A percentile compares a stretch with the other conserved stretches of the same genome.
phyloP scores from a whole-genome alignment of 37 sponge, comb jelly and placozoan species.

The Aphrocallistes beatrix region DNA sequence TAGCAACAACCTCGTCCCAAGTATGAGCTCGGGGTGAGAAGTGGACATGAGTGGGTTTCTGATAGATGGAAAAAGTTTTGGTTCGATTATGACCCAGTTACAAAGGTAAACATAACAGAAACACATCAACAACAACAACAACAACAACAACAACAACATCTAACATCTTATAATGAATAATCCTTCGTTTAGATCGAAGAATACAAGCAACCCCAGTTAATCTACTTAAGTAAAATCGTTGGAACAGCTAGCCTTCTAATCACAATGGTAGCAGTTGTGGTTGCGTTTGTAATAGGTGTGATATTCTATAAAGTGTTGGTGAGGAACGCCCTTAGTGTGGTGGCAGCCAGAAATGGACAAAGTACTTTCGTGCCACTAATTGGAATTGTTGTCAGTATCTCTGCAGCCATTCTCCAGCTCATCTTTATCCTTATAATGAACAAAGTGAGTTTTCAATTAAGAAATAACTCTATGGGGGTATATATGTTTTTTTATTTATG shows the following conservation, averaged over 20 bases:
- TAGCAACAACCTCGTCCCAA: constrained; percentile 65
- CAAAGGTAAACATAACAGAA: neutral
- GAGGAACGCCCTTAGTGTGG: neutral
- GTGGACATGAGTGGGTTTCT: constrained; percentile 24
- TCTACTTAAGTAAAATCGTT: neutral
- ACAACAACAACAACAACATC: neutral
- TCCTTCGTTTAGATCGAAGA: neutral
- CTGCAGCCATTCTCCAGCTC: constrained; percentile 70
- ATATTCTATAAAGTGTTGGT: constrained; percentile 18
- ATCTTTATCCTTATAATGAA: constrained; percentile 69
- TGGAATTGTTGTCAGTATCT: constrained; percentile 53
- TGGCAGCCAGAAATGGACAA: constrained; percentile 24
- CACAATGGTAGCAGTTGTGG: neutral
- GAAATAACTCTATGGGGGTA: no score
- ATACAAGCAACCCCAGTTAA: constrained; percentile 4
- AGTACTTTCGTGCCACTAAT: constrained; percentile 35
- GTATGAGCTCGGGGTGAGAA: constrained; percentile 66
- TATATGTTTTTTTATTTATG: no score
- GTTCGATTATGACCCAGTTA: constrained; percentile 16
- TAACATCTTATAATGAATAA: neutral
- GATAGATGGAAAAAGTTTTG: constrained; percentile 23
- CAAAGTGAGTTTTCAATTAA: constrained; percentile 43
- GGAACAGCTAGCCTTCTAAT: neutral
- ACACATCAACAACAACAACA: neutral
- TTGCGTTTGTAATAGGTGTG: constrained; percentile 20